Conservation (phyloP, 2,797 vertebrate species). For the Garrulus glandarius region DNA sequence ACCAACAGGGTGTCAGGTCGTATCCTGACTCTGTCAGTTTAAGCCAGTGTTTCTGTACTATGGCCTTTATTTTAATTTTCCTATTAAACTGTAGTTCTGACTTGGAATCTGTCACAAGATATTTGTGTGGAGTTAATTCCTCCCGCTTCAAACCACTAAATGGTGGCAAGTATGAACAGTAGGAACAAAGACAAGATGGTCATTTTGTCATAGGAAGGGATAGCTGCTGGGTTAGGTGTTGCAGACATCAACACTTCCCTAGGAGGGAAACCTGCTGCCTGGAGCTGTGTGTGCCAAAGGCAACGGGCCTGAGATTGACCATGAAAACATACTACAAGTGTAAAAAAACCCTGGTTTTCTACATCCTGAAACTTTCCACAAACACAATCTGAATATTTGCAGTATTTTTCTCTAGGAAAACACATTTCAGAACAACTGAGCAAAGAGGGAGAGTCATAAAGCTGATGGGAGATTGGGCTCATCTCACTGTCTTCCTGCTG, state of each 20-base stretch:
- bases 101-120: neutral
- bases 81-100: neutral
- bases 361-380: neutral
- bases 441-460: neutral
- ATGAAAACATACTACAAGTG: neutral
- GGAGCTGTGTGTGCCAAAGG: neutral
- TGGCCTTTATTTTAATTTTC: neutral
- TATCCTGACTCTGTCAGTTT: too few relatives aligned
- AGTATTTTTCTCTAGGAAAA: neutral
- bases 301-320: accelerated
- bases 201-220: neutral
- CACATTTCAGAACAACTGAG: neutral
- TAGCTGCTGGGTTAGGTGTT: neutral
- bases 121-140: neutral
- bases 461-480: neutral
- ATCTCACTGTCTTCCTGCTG: neutral
- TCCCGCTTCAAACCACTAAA: neutral
- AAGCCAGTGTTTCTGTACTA: neutral
- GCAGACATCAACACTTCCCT: neutral
- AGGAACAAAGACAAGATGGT: neutral
- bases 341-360: neutral
- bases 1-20: too few relatives aligned
- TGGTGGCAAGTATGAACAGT: neutral
- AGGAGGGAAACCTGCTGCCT: neutral
- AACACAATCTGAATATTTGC: neutral